These are phyloP conservation scores for Sylvicola fuscatus DNA, from an alignment of 2,888 invertebrate genomes.

Conservation along the genomic window DNA sequence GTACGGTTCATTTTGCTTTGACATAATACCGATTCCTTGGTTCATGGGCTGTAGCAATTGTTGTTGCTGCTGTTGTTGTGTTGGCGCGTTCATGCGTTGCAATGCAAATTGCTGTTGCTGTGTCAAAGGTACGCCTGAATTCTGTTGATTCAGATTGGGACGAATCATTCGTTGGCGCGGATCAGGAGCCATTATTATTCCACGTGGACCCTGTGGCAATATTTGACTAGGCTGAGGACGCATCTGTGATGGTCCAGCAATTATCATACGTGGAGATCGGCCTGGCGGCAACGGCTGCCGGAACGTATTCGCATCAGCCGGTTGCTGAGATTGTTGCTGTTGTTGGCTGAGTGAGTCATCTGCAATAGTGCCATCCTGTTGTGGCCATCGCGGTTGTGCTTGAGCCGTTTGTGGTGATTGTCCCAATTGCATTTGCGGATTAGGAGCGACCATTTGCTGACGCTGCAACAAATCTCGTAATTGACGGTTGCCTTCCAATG, in stretches of 20 bases:
- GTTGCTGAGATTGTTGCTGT: slow-evolving; percentile 14
- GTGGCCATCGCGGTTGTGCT: neutral
- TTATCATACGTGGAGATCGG: slow-evolving; percentile 20
- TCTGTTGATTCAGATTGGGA: slow-evolving; percentile 4
- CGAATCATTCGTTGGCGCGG: slow-evolving; percentile 18
- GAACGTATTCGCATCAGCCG: slow-evolving; percentile 36
- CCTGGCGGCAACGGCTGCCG: slow-evolving; percentile 46
- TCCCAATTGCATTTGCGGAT: slow-evolving; percentile 1
- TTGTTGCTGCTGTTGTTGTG: slow-evolving; percentile 6
- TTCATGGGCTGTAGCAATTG: slow-evolving; percentile 3
- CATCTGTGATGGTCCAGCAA: slow-evolving; percentile 3
- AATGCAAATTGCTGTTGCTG: slow-evolving; percentile 5
- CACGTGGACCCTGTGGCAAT: slow-evolving; percentile 3
- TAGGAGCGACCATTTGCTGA: slow-evolving; percentile 32
- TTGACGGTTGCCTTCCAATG: slow-evolving; percentile 43
- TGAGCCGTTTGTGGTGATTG: slow-evolving; percentile 1
- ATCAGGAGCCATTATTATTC: slow-evolving; percentile 11
- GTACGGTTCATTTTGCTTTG: too few species aligned
- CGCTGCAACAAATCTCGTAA: slow-evolving; percentile 61
- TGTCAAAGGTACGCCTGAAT: slow-evolving; percentile 7
- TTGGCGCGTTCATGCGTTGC: slow-evolving; percentile 4
- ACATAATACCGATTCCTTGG: neutral
- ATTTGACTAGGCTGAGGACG: neutral
- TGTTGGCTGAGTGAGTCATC: slow-evolving; percentile 4
- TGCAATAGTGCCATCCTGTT: neutral